A percentile compares a stretch with the other conserved stretches of the same genome.
phyloP scores from a whole-genome alignment of 2,113 vertebrate species.

The Brevimyrus niger region DNA sequence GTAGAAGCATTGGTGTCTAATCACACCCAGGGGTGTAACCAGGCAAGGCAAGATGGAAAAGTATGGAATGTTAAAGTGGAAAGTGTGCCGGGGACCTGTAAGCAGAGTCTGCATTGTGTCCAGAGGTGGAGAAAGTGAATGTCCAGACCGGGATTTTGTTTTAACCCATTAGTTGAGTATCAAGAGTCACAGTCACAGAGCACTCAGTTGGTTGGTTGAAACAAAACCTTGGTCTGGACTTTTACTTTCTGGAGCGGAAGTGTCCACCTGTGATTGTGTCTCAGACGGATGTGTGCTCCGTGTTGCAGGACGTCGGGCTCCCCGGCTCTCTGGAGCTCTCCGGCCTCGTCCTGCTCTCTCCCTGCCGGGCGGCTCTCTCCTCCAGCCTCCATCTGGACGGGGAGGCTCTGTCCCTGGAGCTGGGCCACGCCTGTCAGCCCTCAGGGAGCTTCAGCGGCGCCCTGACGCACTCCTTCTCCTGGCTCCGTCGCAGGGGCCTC shows the following conservation, averaged over 20 bases:
- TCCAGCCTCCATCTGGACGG: conserved; percentile 49
- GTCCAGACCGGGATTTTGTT: no score
- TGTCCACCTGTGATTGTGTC: neutral
- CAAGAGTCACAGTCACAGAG: no score
- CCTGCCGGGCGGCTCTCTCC: conserved; percentile 43
- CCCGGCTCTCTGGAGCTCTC: conserved; percentile 47
- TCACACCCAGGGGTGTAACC: neutral
- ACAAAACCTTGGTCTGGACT: no score
- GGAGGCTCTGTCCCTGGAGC: conserved; percentile 46
- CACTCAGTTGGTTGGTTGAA: no score
- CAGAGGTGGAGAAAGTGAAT: no score
- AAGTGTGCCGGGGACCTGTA: neutral
- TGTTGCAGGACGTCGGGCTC: conserved; percentile 48
- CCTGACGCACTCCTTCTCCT: conserved; percentile 55
- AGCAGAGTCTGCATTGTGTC: neutral
- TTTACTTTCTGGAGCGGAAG: no score
- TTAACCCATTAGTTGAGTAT: no score
- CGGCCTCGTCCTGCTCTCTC: conserved; percentile 45
- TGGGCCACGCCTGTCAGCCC: conserved; percentile 51
- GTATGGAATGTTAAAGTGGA: neutral
- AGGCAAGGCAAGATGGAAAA: neutral
- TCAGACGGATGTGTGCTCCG: neutral
- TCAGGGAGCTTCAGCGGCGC: conserved; percentile 42
- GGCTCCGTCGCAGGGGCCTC: conserved; percentile 51
- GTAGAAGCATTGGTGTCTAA: neutral